Evolutionary conservation across 2,113 vertebrate species (phyloP).

Genomic region (Pomatostomus ruficeps): DNA sequence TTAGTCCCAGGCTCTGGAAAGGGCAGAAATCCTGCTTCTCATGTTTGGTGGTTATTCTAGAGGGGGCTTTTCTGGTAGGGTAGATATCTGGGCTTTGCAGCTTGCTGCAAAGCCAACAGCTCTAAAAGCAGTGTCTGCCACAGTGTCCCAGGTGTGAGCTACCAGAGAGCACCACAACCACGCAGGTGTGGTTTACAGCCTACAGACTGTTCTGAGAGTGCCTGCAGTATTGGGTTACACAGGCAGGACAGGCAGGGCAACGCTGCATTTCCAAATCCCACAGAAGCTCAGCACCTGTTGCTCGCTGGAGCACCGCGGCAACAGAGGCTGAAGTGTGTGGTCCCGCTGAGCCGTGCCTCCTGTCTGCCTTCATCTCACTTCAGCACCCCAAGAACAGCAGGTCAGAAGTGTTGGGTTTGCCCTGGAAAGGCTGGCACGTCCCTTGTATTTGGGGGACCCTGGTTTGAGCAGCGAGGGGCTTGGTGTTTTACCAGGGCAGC

Average conservation of each 20-base stretch:
- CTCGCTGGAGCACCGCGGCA: accelerated
- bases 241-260: not conserved
- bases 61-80: not conserved
- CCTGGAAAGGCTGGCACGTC: accelerated
- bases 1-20: not conserved
- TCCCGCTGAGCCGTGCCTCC: not conserved
- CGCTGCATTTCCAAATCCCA: accelerated
- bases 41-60: not conserved
- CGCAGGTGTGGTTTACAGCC: not conserved
- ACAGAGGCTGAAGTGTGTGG: not conserved
- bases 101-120: not conserved
- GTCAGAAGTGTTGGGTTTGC: not conserved
- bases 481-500: not conserved
- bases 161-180: not conserved
- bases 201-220: not conserved
- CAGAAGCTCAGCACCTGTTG: not conserved
- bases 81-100: not conserved
- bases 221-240: not conserved
- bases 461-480: not conserved
- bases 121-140: not conserved
- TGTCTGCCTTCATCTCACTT: not conserved
- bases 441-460: not conserved
- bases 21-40: not conserved
- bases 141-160: not conserved
- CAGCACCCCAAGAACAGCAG: not conserved